These are phyloP conservation scores for Zaprionus taronus DNA, from an alignment of 1,140 invertebrate species.

Conservation along the genomic window DNA sequence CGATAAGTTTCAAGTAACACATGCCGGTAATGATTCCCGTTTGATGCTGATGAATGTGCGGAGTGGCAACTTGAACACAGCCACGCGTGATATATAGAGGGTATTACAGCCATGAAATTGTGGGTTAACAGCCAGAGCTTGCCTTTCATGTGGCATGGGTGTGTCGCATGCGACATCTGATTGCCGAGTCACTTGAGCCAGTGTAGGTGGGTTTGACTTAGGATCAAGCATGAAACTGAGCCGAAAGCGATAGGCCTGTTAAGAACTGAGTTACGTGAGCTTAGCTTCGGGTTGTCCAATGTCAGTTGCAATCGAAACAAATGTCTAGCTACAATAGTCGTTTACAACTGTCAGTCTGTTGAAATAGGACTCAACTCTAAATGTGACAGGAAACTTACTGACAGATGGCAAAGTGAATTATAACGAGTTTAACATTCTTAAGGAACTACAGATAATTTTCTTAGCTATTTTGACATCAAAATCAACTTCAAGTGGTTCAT, in stretches of 20 bases:
- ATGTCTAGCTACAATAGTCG: not conserved
- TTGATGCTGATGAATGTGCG: conserved; percentile 60
- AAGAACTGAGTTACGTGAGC: conserved; percentile 9
- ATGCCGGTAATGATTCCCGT: conserved; percentile 70
- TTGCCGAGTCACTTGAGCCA: conserved; percentile 20
- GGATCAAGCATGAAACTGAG: conserved; percentile 9
- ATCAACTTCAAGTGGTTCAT: too few relatives aligned
- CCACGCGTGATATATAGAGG: conserved; percentile 31
- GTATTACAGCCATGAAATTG: conserved; percentile 21
- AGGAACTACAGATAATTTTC: too few relatives aligned
- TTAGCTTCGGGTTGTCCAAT: not conserved
- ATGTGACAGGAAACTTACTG: not conserved
- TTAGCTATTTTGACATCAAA: not conserved
- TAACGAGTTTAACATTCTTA: not conserved
- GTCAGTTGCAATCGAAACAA: conserved; percentile 23
- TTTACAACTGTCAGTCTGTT: not conserved
- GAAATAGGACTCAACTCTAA: not conserved
- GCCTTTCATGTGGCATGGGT: not conserved
- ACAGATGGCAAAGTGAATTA: not conserved
- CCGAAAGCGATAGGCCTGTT: conserved; percentile 12
- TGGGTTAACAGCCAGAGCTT: conserved; percentile 12
- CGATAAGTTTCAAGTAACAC: conserved; percentile 74
- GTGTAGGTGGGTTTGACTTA: conserved; percentile 7
- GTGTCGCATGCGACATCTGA: conserved; percentile 27
- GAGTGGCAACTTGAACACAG: conserved; percentile 18